Evolutionary conservation across 2,113 vertebrate species (phyloP).

Genomic region (Alces alces): DNA sequence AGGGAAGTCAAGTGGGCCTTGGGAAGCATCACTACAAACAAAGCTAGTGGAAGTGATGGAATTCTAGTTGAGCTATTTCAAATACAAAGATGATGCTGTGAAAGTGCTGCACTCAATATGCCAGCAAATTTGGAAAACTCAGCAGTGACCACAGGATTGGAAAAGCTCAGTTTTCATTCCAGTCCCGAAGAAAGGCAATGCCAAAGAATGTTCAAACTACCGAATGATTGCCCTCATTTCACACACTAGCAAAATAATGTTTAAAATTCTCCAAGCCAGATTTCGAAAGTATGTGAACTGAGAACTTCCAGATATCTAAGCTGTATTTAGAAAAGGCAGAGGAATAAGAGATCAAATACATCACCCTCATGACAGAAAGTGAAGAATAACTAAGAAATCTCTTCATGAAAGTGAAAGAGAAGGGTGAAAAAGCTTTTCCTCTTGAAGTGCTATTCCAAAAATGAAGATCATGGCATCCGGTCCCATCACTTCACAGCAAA

Average conservation of each 20-base stretch:
- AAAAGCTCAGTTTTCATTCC: neutral
- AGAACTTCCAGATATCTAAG: neutral
- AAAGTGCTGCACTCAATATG: neutral
- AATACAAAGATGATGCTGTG: neutral
- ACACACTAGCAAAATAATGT: neutral
- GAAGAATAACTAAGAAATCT: neutral
- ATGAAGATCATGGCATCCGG: neutral
- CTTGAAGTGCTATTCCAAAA: neutral
- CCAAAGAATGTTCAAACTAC: neutral
- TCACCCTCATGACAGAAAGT: neutral
- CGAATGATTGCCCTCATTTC: neutral
- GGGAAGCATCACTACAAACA: neutral
- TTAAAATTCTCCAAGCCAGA: neutral
- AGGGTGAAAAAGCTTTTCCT: neutral
- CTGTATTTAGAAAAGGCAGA: neutral
- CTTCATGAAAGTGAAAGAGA: neutral
- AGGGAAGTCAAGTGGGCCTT: neutral
- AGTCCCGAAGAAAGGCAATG: neutral
- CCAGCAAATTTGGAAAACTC: neutral
- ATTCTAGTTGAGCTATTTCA: neutral
- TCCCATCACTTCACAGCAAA: neutral
- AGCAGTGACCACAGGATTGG: neutral
- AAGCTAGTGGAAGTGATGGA: neutral
- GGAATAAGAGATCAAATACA: neutral
- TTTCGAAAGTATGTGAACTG: neutral